Base-by-base conservation (phyloP, 2,888 invertebrate species). In the Strigamia transsilvanica region DNA sequence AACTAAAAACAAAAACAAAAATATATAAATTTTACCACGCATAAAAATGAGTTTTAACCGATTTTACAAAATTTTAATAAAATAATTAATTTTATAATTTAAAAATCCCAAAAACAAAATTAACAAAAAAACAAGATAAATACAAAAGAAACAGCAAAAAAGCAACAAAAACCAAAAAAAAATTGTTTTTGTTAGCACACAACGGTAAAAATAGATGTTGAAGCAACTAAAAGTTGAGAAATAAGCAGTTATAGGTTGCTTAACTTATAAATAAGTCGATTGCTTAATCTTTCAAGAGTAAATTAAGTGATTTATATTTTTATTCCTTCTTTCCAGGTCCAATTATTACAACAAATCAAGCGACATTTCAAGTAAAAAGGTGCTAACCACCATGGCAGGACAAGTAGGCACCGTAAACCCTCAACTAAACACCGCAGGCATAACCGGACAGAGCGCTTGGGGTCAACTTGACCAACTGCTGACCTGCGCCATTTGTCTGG, bases 401-500 rank as follows among this genome's bases (percentile, higher is more conserved):
- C 56, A 56, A 56, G 56, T 56, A 18, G 56, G 56, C 56, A 56
- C 56, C 18, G 56, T 56, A 4, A 56, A 56, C 9, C 56, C 56
- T 18, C 73, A 73, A 32, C 2, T 27, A 73, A 73, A 73, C 73
- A 73, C 73, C 73, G 73, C 82, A 46, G 82, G 82, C 42, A 82
- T 77, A 82, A 82, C 82, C 77, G 32, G 73, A 1, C 82, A 82
- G 81, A 83, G 66, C 41, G 86, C 86, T 77, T 86, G 86, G 86
- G 84, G 84, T 83, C 86, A 89, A 84, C 86, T 90, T 82, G 98
- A 99, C 90, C 97, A 98, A 90, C 91, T 99, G 88, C 91, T 99
- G 88, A 98, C 97, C 85, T 99, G 99, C 90, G 96, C 98, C 88
- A 97, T 99, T 88, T 99, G 99, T 89, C 90, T 99, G 89, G 99